Evolutionary conservation across 2,888 invertebrate genomes (phyloP).

Genomic region (Eurytoma californica): DNA sequence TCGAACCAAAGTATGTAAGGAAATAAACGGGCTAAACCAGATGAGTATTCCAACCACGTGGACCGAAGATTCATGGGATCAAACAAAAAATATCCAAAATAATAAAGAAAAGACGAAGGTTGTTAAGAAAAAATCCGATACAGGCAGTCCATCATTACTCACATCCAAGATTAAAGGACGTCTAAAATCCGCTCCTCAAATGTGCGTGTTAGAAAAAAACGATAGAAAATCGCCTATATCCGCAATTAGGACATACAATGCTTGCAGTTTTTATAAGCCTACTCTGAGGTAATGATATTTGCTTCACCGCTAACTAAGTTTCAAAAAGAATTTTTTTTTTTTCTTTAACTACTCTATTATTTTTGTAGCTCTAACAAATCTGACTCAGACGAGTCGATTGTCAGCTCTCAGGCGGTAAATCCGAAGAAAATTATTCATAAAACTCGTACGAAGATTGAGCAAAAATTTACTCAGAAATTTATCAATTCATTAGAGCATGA

Average conservation of each 20-base stretch:
- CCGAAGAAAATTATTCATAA: constrained; percentile 16
- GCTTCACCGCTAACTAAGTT: no score
- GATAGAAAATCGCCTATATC: constrained; percentile 59
- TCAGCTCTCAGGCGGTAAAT: constrained; percentile 45
- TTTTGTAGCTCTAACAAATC: constrained; percentile 66
- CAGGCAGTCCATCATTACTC: constrained; percentile 51
- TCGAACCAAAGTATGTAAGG: not conserved
- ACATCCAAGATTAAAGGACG: not conserved
- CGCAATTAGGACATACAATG: constrained; percentile 58
- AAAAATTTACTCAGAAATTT: constrained; percentile 32
- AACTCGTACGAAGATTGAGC: constrained; percentile 48
- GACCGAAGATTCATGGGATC: constrained; percentile 55
- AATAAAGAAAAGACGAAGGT: not conserved
- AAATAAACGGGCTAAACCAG: no score
- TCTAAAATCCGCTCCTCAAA: constrained; percentile 43
- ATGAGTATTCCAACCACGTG: constrained; percentile 37
- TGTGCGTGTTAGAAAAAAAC: constrained; percentile 53
- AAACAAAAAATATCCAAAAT: constrained; percentile 24
- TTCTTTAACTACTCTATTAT: not conserved
- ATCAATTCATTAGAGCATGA: constrained; percentile 11
- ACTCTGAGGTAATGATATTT: no score
- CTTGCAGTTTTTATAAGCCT: constrained; percentile 42
- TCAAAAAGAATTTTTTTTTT: no score
- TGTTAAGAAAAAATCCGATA: not conserved
- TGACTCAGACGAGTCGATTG: constrained; percentile 67